Evolutionary conservation across 2,888 invertebrate genomes (phyloP), one percentile per base, ranked within the genome.

Genomic region (Apodemia zela): DNA sequence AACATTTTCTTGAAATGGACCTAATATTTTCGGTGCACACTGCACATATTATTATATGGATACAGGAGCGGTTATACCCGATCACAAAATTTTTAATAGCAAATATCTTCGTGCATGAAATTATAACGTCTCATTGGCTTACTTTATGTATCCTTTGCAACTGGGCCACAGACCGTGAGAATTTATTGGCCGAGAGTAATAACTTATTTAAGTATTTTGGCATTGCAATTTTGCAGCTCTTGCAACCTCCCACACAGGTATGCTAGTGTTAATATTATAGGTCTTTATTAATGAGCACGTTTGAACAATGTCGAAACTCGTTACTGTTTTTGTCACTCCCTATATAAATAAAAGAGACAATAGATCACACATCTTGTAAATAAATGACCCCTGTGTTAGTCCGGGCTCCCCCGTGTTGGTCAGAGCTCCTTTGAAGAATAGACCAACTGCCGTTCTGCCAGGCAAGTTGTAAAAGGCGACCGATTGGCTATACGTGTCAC

Each of bases 141-240:
- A n/a, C n/a, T 45, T 45, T 45, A 45, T 45, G 45, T 45, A 45
- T 45, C 45, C 45, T 45, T 45, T n/a, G 13, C 45, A 45, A n/a
- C 45, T 45, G 45, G n/a, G 45, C 45, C n/a, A 45, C n/a, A n/a
- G 15, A 42, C n/a, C n/a, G 45, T 45, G 7, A n/a, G n/a, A n/a
- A n/a, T 45, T 45, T 45, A 45, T 45, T n/a, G 45, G n/a, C 45
- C 45, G 45, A 45, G n/a, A 45, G 13, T n/a, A 7, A 45, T 45
- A 45, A 45, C 45, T 45, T n/a, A n/a, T 45, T 42, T 42, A 42
- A 42, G 42, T n/a, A 42, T n/a, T 42, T 42, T 45, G 45, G 45
- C n/a, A n/a, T 45, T 45, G 13, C 45, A 45, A 42, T 42, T 42
- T 42, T 38, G 42, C 5, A 15, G 42, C 15, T 42, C 42, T 42